phyloP scores from a whole-genome alignment of 2,113 vertebrate species.

The Apaloderma vittatum region DNA sequence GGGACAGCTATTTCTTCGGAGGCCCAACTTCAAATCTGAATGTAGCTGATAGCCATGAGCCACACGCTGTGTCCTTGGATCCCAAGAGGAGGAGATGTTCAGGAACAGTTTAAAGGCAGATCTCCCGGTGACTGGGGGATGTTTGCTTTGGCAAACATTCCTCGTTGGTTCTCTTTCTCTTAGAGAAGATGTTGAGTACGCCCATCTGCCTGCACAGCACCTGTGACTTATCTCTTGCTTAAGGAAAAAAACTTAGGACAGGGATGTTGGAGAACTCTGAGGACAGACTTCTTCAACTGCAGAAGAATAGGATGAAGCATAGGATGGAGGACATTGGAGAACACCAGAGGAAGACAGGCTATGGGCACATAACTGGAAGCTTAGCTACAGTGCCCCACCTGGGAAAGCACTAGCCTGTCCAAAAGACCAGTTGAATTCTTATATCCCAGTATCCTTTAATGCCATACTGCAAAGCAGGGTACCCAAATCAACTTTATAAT shows the following conservation, averaged over 20 bases:
- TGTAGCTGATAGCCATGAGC: background rate
- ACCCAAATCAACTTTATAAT: background rate
- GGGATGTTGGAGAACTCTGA: background rate
- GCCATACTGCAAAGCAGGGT: background rate
- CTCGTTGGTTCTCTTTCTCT: background rate
- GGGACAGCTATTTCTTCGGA: background rate
- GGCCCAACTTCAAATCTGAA: background rate
- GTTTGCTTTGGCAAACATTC: background rate
- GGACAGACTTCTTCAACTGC: background rate
- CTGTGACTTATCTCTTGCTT: background rate
- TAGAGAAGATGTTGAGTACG: background rate
- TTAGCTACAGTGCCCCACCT: background rate
- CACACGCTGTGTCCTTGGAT: background rate
- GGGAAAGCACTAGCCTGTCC: background rate
- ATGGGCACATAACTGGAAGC: background rate
- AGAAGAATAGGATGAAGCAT: background rate
- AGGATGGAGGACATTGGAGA: background rate
- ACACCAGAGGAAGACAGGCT: background rate
- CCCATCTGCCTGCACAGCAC: accelerated
- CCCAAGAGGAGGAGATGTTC: background rate
- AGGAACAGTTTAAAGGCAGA: background rate
- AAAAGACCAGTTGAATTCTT: background rate
- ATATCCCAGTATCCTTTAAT: background rate
- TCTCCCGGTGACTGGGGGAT: background rate
- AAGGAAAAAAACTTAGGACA: background rate